phyloP scores from a whole-genome alignment of 2,113 vertebrate species.

The Pomatostomus ruficeps region DNA sequence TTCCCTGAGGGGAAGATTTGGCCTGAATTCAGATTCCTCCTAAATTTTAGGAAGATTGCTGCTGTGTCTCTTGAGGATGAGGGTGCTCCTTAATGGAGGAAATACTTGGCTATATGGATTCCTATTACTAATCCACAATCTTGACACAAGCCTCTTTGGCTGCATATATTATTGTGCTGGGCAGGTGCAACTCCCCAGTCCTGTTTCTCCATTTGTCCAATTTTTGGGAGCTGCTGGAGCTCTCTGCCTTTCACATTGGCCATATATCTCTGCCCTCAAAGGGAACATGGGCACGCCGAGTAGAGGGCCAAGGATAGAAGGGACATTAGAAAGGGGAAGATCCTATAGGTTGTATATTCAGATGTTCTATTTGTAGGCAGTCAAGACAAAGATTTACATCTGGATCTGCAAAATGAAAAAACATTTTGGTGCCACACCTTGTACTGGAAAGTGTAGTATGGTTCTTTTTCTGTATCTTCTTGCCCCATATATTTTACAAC shows the following conservation, averaged over 20 bases:
- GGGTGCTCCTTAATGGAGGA: neutral
- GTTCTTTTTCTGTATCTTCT: neutral
- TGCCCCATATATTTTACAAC: neutral
- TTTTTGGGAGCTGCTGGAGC: neutral
- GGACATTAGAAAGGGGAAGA: neutral
- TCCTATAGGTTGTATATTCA: neutral
- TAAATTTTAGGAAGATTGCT: neutral
- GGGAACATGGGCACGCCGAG: accelerated
- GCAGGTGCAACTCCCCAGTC: neutral
- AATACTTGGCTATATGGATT: neutral
- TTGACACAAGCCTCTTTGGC: neutral
- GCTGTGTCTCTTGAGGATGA: neutral
- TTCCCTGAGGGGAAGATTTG: neutral
- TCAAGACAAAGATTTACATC: neutral
- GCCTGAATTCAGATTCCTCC: neutral
- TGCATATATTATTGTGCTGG: neutral
- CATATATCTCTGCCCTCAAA: too few species aligned
- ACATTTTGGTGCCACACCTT: accelerated
- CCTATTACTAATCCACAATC: neutral
- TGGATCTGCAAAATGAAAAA: neutral
- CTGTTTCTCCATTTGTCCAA: neutral
- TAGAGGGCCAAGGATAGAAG: neutral
- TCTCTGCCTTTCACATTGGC: neutral
- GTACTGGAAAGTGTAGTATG: neutral
- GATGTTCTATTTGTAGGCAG: neutral